These are phyloP conservation scores for Gymnothorax javanicus DNA, from an alignment of 2,797 vertebrate genomes.

Conservation along the genomic window DNA sequence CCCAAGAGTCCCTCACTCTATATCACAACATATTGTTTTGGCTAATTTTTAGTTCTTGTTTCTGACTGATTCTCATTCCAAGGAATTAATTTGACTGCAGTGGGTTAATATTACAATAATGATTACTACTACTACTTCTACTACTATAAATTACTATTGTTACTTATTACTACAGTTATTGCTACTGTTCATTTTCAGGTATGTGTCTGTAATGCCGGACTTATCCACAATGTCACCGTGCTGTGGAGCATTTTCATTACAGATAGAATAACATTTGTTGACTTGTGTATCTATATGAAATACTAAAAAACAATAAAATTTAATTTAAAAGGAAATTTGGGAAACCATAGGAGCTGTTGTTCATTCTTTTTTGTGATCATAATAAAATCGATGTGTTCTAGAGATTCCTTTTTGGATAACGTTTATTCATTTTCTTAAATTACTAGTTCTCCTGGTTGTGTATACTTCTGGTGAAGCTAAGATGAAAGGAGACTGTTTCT, in stretches of 20 bases:
- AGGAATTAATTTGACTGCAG: constrained; percentile 15
- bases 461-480: neutral
- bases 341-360: constrained; percentile 1
- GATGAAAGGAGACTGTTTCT: neutral
- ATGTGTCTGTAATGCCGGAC: constrained; percentile 74
- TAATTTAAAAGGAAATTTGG: constrained; percentile 30
- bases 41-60: neutral
- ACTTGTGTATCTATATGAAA: constrained; percentile 37
- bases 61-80: constrained; percentile 15
- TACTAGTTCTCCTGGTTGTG: neutral
- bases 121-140: constrained; percentile 72
- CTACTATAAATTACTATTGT: constrained; percentile 41
- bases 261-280: constrained; percentile 53
- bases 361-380: constrained; percentile 7
- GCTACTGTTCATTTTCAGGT: constrained; percentile 76
- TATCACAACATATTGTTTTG: constrained; percentile 45
- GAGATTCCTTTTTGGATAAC: neutral
- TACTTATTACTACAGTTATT: constrained; percentile 73
- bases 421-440: neutral
- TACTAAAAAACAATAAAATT: constrained; percentile 31
- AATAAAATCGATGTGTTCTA: neutral
- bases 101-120: constrained; percentile 25
- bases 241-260: constrained; percentile 81
- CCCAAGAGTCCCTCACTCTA: constrained; percentile 59
- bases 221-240: constrained; percentile 77